Evolutionary conservation across 1,140 invertebrate species (phyloP).

Genomic region (Subanguina moxae): DNA sequence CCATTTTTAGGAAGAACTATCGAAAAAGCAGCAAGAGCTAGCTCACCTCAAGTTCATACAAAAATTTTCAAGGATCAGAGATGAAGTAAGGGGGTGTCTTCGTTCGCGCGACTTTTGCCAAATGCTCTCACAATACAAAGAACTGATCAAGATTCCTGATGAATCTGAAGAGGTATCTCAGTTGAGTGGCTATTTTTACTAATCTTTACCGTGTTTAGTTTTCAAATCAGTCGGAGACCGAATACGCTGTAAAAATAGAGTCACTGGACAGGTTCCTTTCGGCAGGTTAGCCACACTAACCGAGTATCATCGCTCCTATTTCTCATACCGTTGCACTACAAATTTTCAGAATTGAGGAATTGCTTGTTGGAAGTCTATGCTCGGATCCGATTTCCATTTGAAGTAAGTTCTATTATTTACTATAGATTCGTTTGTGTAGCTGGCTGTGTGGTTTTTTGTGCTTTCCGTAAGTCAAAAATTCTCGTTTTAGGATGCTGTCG

Average conservation of each 20-base stretch:
- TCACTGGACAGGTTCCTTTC: neutral
- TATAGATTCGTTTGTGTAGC: too few relatives aligned
- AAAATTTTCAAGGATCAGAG: conserved; percentile 21
- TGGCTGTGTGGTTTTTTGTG: too few relatives aligned
- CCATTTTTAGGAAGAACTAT: conserved; percentile 5
- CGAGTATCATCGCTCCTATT: neutral
- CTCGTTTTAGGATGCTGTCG: conserved; percentile 14
- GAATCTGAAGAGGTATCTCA: conserved; percentile 15
- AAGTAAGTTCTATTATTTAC: neutral
- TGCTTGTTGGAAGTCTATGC: conserved; percentile 11
- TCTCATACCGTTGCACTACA: conserved; percentile 3
- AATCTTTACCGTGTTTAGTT: neutral
- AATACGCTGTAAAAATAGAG: neutral
- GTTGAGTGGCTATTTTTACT: neutral
- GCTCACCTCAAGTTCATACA: conserved; percentile 24
- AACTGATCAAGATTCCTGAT: conserved; percentile 19
- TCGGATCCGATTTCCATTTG: conserved; percentile 33
- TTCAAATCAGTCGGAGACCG: neutral
- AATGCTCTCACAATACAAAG: conserved; percentile 19
- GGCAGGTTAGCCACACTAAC: neutral
- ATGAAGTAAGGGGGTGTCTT: conserved; percentile 20
- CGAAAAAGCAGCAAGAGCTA: conserved; percentile 14
- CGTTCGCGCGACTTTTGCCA: conserved; percentile 15
- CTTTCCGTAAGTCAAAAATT: too few relatives aligned
- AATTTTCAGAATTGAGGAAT: conserved; percentile 17